Conservation (phyloP, 2,113 vertebrate species). For the Orientallactaga bullata region DNA sequence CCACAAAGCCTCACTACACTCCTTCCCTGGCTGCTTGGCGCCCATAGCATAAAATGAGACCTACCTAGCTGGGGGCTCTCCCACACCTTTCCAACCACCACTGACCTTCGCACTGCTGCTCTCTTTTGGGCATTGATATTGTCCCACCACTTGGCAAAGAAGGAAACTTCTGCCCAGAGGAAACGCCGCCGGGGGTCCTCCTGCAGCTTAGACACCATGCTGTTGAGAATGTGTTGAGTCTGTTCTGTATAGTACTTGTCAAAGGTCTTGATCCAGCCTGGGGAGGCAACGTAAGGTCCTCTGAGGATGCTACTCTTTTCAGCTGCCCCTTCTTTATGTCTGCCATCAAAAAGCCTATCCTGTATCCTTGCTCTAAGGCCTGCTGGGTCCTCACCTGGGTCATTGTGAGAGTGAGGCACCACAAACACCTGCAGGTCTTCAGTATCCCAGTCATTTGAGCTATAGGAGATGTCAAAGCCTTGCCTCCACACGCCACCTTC, state of each 20-base stretch:
- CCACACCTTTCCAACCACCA: accelerated
- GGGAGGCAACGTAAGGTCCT: background rate
- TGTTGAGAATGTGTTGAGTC: conserved; percentile 98
- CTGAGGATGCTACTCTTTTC: background rate
- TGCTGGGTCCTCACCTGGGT: conserved; percentile 91
- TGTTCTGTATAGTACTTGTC: conserved; percentile 99
- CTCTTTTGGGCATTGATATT: conserved; percentile 92
- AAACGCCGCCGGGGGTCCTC: conserved; percentile 97
- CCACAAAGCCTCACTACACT: background rate
- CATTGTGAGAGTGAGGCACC: conserved; percentile 98
- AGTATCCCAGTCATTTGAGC: conserved; percentile 93
- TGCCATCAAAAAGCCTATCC: too few species aligned
- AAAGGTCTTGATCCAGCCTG: conserved; percentile 99
- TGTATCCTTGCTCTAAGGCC: accelerated
- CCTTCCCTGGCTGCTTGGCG: background rate
- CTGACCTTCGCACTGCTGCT: conserved; percentile 94
- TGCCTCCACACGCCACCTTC: conserved; percentile 99
- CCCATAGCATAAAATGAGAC: background rate
- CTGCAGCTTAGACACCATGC: conserved; percentile 96
- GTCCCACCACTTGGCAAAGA: conserved; percentile 98
- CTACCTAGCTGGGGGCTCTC: background rate
- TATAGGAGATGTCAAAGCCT: conserved; percentile 97
- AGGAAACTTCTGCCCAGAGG: conserved; percentile 99
- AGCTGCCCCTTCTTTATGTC: accelerated
- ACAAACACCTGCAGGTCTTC: conserved; percentile 97